These are phyloP conservation scores for Torymus texanus DNA, from an alignment of 2,888 invertebrate species.

Conservation along the genomic window DNA sequence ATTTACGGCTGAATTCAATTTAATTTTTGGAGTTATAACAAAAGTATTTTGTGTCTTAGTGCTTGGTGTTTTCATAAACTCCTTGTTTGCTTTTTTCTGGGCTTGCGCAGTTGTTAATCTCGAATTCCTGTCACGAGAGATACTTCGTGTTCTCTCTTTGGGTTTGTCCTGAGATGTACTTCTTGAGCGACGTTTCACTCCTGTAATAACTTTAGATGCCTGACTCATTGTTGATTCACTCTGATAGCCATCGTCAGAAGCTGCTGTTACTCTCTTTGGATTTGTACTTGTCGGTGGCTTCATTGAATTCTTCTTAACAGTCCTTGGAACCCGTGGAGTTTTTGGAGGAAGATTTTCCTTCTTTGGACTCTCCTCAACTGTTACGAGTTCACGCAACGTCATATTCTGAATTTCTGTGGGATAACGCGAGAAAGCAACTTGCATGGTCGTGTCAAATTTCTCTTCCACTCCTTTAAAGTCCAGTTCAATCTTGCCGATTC, in stretches of 20 bases:
- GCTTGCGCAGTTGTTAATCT: conserved; percentile 52
- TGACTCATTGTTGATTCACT: conserved; percentile 63
- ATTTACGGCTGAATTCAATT: conserved; percentile 80
- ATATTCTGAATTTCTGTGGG: conserved; percentile 63
- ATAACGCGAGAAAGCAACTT: conserved; percentile 59
- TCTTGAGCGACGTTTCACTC: conserved; percentile 53
- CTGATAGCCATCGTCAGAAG: conserved; percentile 70
- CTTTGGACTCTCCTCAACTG: conserved; percentile 29
- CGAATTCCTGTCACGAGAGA: conserved; percentile 57
- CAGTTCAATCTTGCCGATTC: conserved; percentile 61
- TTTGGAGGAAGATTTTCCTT: conserved; percentile 59
- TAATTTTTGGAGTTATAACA: conserved; percentile 76
- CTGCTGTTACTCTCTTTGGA: conserved; percentile 62
- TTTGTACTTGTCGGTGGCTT: conserved; percentile 55
- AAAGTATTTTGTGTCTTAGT: conserved; percentile 50
- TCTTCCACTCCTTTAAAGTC: conserved; percentile 60
- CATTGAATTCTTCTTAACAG: conserved; percentile 45
- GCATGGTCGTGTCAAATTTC: conserved; percentile 58
- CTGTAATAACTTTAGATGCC: conserved; percentile 33
- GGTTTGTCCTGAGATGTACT: conserved; percentile 58
- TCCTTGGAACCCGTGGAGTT: conserved; percentile 44
- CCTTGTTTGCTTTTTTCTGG: conserved; percentile 53
- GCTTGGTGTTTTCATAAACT: conserved; percentile 63
- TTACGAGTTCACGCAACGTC: conserved; percentile 62
- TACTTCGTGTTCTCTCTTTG: conserved; percentile 58